phyloP scores from a whole-genome alignment of 2,797 vertebrate genomes.

The Gephyroberyx darwinii region DNA sequence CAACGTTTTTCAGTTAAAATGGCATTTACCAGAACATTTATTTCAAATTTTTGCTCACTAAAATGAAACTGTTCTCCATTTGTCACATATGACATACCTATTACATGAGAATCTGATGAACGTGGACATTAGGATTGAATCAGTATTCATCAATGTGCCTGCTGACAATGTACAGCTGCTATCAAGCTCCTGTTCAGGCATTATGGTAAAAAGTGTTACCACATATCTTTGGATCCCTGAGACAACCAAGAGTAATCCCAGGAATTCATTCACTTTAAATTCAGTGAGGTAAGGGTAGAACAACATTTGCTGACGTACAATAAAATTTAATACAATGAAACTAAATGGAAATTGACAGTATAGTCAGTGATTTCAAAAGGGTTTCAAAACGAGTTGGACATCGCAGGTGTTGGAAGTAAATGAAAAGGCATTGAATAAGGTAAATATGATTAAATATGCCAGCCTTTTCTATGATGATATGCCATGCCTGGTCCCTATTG shows the following conservation, averaged over 20 bases:
- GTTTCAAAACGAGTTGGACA: background rate
- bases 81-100: background rate
- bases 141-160: background rate
- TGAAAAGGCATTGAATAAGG: slow-evolving; percentile 4
- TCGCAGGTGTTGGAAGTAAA: background rate
- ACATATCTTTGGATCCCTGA: no score
- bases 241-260: no score
- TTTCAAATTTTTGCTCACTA: no score
- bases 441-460: background rate
- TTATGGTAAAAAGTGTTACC: no score
- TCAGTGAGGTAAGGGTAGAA: no score
- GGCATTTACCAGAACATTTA: no score
- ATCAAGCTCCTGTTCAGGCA: no score
- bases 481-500: slow-evolving; percentile 13
- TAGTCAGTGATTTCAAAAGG: background rate
- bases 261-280: no score
- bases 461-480: background rate
- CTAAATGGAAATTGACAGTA: background rate
- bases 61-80: background rate
- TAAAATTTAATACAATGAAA: background rate
- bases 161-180: background rate
- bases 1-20: no score
- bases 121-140: background rate
- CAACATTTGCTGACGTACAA: background rate
- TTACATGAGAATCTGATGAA: background rate